Evolutionary conservation across 2,797 vertebrate species (phyloP).

Genomic region (Hipposideros larvatus): DNA sequence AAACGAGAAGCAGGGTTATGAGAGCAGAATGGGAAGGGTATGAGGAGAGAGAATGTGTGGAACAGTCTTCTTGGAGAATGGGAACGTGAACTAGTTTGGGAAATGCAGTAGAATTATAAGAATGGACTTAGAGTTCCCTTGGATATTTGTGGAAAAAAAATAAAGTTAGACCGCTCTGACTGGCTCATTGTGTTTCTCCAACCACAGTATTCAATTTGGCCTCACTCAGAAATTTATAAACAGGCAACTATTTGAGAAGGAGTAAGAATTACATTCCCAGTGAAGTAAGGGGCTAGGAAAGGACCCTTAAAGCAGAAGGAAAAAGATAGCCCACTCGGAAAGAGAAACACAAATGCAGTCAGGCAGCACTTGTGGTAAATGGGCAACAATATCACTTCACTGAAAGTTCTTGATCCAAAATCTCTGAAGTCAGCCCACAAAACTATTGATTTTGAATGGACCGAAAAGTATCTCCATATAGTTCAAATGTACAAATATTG

Average conservation of each 20-base stretch:
- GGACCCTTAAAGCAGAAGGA: not conserved
- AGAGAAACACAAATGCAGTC: not conserved
- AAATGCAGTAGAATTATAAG: not conserved
- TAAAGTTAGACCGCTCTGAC: not conserved
- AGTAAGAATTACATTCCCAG: not conserved
- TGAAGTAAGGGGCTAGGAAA: not conserved
- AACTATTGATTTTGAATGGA: not conserved
- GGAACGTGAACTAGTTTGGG: not conserved
- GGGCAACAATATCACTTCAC: too few relatives aligned
- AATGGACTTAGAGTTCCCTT: not conserved
- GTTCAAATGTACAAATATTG: not conserved
- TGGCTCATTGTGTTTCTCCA: not conserved
- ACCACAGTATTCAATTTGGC: not conserved
- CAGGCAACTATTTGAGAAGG: not conserved
- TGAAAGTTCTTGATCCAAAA: not conserved
- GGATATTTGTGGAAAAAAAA: not conserved
- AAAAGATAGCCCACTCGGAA: not conserved
- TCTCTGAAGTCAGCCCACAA: not conserved
- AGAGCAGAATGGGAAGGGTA: not conserved
- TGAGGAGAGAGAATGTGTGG: not conserved
- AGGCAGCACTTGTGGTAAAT: not conserved
- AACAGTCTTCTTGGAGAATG: not conserved
- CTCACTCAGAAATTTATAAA: not conserved
- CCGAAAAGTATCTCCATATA: not conserved
- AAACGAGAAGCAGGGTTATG: not conserved